phyloP scores from a whole-genome alignment of 2,888 invertebrate species.

The Cetonia aurata region DNA sequence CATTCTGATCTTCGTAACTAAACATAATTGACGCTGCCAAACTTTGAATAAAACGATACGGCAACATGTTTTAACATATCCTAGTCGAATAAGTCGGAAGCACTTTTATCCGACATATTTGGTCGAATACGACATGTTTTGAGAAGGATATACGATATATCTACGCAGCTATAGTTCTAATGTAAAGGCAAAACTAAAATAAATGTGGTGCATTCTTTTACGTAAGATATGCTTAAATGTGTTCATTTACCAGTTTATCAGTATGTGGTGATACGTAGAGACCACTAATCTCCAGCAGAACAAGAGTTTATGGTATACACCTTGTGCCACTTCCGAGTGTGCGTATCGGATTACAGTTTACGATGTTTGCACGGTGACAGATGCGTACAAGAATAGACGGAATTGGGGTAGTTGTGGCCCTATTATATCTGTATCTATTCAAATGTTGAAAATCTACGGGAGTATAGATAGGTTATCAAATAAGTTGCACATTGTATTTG shows the following conservation, averaged over 20 bases:
- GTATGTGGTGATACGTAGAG: constrained; percentile 3
- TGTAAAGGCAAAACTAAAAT: background rate
- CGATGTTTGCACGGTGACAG: constrained; percentile 64
- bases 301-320: constrained; percentile 62
- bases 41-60: too few species aligned
- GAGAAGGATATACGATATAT: too few species aligned
- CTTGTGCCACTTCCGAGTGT: constrained; percentile 64
- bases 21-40: too few species aligned
- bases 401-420: constrained; percentile 15
- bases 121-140: too few species aligned
- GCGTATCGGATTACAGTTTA: constrained; percentile 62
- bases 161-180: background rate
- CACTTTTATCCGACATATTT: too few species aligned
- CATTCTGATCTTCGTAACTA: too few species aligned
- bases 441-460: background rate
- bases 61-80: too few species aligned
- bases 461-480: background rate
- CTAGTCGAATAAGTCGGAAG: too few species aligned
- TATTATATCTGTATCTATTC: constrained; percentile 18
- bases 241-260: background rate
- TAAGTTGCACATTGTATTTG: too few species aligned
- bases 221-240: background rate
- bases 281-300: constrained; percentile 45
- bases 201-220: background rate
- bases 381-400: constrained; percentile 52